Conservation (phyloP, 64 coral and sea anemone species). For the Anthopleura sola region DNA sequence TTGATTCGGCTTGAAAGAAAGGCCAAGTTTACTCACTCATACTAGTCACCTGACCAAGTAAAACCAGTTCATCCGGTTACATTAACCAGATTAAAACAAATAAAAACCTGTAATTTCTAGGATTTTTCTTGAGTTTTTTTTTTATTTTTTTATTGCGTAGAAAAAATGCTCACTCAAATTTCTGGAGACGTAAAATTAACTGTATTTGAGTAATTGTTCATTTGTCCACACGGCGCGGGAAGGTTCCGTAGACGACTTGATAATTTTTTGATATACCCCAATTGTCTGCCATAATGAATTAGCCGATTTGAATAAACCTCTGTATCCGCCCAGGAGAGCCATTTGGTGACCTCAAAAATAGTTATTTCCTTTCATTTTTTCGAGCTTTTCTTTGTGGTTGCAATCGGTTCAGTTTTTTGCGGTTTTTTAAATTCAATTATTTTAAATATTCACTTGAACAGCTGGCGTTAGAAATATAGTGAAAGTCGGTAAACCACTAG, state of each 20-base stretch:
- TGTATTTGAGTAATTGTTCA: not conserved
- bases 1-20: not conserved
- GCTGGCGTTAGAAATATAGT: not conserved
- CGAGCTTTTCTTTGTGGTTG: not conserved
- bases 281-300: slow-evolving; percentile 7
- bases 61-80: not conserved
- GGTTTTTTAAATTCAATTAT: not conserved
- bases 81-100: not conserved
- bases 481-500: not conserved
- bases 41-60: not conserved
- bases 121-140: not conserved
- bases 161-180: not conserved
- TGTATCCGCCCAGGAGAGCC: not conserved
- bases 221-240: not conserved
- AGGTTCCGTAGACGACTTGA: not conserved
- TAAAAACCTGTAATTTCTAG: not conserved
- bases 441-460: not conserved
- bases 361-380: not conserved
- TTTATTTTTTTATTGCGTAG: not conserved
- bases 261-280: not conserved
- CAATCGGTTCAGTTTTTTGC: not conserved
- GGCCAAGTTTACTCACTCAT: not conserved
- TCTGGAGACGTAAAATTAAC: not conserved
- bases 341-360: slow-evolving; percentile 3
- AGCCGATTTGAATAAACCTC: not conserved